A percentile compares a stretch with the other conserved stretches of the same genome.
Evolutionary conservation across 2,888 invertebrate species (phyloP).

Genomic region (Cremastinae sp.): DNA sequence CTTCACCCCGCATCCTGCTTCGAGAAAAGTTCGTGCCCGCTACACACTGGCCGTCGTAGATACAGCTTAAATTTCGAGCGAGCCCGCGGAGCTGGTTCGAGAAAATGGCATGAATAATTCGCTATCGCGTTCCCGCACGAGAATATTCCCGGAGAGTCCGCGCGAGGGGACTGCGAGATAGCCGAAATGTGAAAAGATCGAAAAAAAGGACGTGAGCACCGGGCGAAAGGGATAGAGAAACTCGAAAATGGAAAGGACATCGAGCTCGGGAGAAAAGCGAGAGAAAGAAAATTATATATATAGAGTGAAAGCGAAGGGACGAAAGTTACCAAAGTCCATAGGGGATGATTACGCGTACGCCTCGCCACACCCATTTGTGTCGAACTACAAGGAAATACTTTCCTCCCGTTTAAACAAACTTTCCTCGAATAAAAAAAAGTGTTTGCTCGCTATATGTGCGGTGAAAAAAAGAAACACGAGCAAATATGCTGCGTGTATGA

Average conservation of each 20-base stretch:
- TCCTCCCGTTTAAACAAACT: neutral
- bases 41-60: constrained; percentile 38
- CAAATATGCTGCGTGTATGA: too few species aligned
- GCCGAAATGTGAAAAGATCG: constrained; percentile 44
- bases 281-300: constrained; percentile 61
- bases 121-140: constrained; percentile 54
- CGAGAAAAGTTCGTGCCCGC: constrained; percentile 23
- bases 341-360: constrained; percentile 24
- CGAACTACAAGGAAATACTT: neutral
- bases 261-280: neutral
- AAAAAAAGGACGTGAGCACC: constrained; percentile 25
- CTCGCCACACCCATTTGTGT: constrained; percentile 21
- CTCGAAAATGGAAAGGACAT: constrained; percentile 61
- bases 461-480: neutral
- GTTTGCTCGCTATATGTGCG: neutral
- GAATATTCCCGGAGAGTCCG: constrained; percentile 45
- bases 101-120: constrained; percentile 73
- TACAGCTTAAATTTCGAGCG: constrained; percentile 60
- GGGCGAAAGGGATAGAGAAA: constrained; percentile 38
- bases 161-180: constrained; percentile 39
- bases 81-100: constrained; percentile 63
- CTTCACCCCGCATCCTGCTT: constrained; percentile 29
- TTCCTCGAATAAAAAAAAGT: neutral
- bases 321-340: constrained; percentile 39
- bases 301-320: constrained; percentile 9